A percentile compares a stretch with the other conserved stretches of the same genome.
Evolutionary conservation across 2,113 vertebrate genomes (phyloP).

Genomic region (Onychostoma macrolepis): DNA sequence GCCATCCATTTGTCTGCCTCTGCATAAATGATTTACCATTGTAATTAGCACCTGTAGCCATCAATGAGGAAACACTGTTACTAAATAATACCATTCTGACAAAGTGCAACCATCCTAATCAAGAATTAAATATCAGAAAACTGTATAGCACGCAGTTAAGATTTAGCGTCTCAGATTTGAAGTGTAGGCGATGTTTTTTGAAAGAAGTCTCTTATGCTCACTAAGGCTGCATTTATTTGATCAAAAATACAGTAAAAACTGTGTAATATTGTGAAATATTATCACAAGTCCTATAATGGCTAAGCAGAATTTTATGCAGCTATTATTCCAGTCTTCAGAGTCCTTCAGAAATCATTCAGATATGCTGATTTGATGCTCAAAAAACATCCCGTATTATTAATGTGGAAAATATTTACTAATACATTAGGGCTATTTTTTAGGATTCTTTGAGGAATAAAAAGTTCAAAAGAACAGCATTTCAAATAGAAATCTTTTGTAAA

Average conservation of each 20-base stretch:
- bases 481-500: neutral
- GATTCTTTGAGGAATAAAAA: neutral
- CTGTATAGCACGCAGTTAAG: neutral
- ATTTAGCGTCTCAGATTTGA: neutral
- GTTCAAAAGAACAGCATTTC: neutral
- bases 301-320: neutral
- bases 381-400: neutral
- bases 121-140: slow-evolving; percentile 11
- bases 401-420: neutral
- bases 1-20: slow-evolving; percentile 43
- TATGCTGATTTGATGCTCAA: neutral
- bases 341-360: neutral
- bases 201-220: neutral
- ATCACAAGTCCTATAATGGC: neutral
- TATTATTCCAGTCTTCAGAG: neutral
- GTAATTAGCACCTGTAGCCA: slow-evolving; percentile 54
- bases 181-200: neutral
- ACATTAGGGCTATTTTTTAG: neutral
- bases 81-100: slow-evolving; percentile 1
- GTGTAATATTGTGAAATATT: neutral
- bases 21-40: slow-evolving; percentile 51
- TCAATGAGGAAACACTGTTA: slow-evolving; percentile 24
- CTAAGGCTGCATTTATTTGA: neutral
- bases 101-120: neutral
- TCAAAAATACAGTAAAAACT: neutral